Conservation (phyloP, 2,888 invertebrate genomes). For the Lottia scabra region DNA sequence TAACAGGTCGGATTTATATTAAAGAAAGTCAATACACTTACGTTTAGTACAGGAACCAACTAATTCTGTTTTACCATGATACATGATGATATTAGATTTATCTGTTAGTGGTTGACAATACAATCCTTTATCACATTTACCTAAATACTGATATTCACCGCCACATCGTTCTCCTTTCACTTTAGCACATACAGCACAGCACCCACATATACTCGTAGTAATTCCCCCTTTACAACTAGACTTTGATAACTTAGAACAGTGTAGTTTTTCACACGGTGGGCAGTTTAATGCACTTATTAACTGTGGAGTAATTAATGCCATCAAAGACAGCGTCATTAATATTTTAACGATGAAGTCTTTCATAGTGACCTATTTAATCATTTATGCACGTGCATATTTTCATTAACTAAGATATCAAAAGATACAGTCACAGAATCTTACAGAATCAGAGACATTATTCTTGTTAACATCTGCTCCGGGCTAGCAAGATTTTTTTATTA, state of each 20-base stretch:
- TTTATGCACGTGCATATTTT: too few relatives aligned
- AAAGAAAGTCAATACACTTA: too few relatives aligned
- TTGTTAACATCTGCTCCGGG: too few relatives aligned
- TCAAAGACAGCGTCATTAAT: background rate
- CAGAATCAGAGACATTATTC: too few relatives aligned
- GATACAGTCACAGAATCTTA: too few relatives aligned
- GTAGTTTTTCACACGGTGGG: slow-evolving; percentile 66
- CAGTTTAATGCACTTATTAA: slow-evolving; percentile 49
- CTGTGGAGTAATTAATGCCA: background rate
- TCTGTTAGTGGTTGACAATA: slow-evolving; percentile 39
- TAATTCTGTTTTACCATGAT: slow-evolving; percentile 28
- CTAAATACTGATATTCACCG: slow-evolving; percentile 64
- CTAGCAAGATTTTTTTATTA: too few relatives aligned
- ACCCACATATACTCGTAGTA: slow-evolving; percentile 65
- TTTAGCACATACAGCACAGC: slow-evolving; percentile 68
- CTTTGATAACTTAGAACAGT: slow-evolving; percentile 55
- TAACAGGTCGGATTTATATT: too few relatives aligned
- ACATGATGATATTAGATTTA: slow-evolving; percentile 3
- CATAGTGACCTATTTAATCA: too few relatives aligned
- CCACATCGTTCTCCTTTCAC: slow-evolving; percentile 63
- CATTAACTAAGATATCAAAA: too few relatives aligned
- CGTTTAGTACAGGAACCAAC: slow-evolving; percentile 49
- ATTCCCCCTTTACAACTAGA: slow-evolving; percentile 63
- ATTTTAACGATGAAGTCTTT: too few relatives aligned
- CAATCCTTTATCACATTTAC: slow-evolving; percentile 65